Base-by-base conservation (phyloP, 2,888 invertebrate genomes). In the Agriopis marginaria region DNA sequence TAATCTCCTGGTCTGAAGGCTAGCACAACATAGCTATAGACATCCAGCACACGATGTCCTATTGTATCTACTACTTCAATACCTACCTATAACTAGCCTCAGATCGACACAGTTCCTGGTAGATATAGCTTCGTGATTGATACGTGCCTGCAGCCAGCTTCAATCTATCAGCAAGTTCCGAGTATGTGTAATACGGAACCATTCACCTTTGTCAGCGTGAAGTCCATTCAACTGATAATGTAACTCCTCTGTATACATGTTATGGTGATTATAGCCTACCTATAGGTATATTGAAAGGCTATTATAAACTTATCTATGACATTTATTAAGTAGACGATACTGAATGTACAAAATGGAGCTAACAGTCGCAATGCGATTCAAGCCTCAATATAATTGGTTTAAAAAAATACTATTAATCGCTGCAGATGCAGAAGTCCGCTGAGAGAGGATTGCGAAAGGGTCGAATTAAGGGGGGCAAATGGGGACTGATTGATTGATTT, bases 141-240 rank as follows among this genome's bases (percentile, higher is more conserved):
- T 56, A 42, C 8, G 12, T 10, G 32, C 39, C 17, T 54, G 3
- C 12, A 3, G 10, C 10, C 32, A 7, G n/a, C 47, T 47, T 5
- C 47, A 32, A 23, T 23, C 17, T 23, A 23, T 23, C 17, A 23
- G 17, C 17, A 23, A 23, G 17, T 23, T 23, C 17, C 17, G 17
- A 32, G 32, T 32, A 32, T 50, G 7, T 8, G 17, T 50, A 7
- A 50, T 11, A 17, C 50, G 3, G 11, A 14, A 7, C 10, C 32
- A 39, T 51, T 49, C 17, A 14, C 55, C 47, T 51, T 50, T 51
- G 50, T 51, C 58, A 45, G 23, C 11, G 58, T 61, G 49, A 49
- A 61, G 50, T 39, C 23, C 39, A 61, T 40, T 61, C 40, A 49
- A 50, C 8, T 7, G n/a, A 50, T 23, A 12, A 53, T 39, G 53